A percentile compares a stretch with the other conserved stretches of the same genome.
These are phyloP conservation scores for Ispidina picta DNA, from an alignment of 2,797 vertebrate genomes.

Conservation along the genomic window DNA sequence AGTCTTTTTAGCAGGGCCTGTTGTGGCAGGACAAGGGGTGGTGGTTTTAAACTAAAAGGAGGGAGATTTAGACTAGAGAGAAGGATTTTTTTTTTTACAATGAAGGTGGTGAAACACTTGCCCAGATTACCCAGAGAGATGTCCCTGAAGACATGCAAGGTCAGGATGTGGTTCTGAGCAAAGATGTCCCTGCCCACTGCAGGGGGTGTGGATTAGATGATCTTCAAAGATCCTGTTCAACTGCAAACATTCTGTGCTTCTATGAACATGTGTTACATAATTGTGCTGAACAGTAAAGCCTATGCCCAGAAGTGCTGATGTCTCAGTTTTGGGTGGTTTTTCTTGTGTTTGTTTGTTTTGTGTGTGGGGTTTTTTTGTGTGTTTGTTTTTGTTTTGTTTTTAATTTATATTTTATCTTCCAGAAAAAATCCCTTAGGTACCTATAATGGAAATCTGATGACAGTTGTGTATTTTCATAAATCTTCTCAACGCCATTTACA, in stretches of 20 bases:
- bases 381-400: not conserved
- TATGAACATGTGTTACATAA: not conserved
- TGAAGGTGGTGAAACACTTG: not conserved
- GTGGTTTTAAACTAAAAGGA: not conserved
- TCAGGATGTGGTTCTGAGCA: not conserved
- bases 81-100: not conserved
- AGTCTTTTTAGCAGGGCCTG: not conserved
- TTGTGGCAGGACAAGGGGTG: not conserved
- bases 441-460: not conserved
- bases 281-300: not conserved
- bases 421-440: not conserved
- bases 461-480: not conserved
- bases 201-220: not conserved
- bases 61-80: not conserved
- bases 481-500: not conserved
- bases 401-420: not conserved
- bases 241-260: not conserved
- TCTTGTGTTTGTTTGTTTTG: no score
- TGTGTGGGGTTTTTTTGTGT: no score
- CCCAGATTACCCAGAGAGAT: not conserved
- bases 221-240: not conserved
- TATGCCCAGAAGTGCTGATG: not conserved
- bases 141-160: not conserved
- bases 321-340: not conserved
- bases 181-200: not conserved